Base-by-base conservation (phyloP, 2,888 invertebrate species). In the Nemotelus pantherinus region DNA sequence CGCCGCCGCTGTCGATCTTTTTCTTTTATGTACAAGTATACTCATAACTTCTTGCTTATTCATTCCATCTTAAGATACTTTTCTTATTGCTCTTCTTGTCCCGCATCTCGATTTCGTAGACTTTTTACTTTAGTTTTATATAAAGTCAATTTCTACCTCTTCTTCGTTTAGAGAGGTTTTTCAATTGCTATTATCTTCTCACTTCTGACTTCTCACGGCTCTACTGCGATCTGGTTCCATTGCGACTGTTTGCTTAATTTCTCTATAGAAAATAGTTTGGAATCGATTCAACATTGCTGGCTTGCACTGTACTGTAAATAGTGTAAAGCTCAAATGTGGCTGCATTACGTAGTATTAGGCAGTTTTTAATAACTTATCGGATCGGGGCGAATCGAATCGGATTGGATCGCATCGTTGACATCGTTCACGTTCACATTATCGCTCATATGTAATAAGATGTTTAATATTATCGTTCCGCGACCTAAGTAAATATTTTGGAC, bases 41-140 rank as follows among this genome's bases (percentile, higher is more conserved):
- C 80, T 81, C 80, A 80, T 77, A 78, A 74, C 74, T 74, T 74
- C 74, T 74, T 74, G 74, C 74, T 74, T 74, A 74, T 74, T 74
- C 74, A 53, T 64, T 76, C 65, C 53, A 65, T 64, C 76, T 76
- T n/a, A n/a, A 58, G 76, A 65, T 65, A 25, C 53, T 76, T 76
- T 65, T 48, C 25, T 76, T 76, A 39, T 64, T 64, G 5, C 50
- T 47, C n/a, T 76, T 63, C 60, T 53, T 72, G 57, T 57, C 25
- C 57, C 57, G 25, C 39, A 7, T 39, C 58, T 58, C 47, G 45
- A 47, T 58, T 72, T 60, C 45, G 47, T 45, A 58, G 45, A 25
- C 58, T 72, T 72, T 72, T 72, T 58, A 58, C 72, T 65, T 55
- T 10, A 53, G 64, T 65, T 64, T 50, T 44, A 65, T 65, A 50